Percentiles rank a stretch among this genome's conserved stretches.
Conservation (phyloP, 35 echinoderm and acorn worm genomes). For the Eucidaris tribuloides region DNA sequence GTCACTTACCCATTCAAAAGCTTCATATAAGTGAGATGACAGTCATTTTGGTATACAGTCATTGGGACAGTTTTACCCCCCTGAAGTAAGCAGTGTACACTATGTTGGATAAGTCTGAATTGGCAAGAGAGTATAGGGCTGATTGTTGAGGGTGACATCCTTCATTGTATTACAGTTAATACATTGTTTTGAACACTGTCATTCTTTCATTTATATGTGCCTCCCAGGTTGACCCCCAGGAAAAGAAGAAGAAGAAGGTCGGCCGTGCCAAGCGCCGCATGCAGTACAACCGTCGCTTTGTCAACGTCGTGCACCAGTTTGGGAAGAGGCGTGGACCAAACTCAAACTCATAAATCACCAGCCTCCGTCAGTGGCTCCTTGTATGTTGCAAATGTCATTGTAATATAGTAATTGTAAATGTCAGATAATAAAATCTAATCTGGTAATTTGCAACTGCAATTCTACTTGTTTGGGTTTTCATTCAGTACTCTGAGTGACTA, state of each 20-base stretch:
- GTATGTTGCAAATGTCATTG: not conserved
- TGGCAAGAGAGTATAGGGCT: too few relatives aligned
- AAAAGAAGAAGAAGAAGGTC: constrained; percentile 99
- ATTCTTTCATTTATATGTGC: not conserved
- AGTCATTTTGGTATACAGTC: too few relatives aligned
- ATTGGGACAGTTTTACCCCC: too few relatives aligned
- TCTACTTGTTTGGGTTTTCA: not conserved
- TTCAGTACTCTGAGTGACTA: too few relatives aligned
- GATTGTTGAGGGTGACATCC: too few relatives aligned
- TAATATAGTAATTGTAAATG: not conserved
- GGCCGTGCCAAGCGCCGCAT: constrained; percentile 99
- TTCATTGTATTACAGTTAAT: not conserved
- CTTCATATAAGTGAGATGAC: too few relatives aligned
- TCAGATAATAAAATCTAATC: constrained; percentile 16
- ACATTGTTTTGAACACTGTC: not conserved
- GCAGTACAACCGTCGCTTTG: constrained; percentile 97
- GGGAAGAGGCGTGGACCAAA: constrained; percentile 96
- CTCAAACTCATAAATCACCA: constrained; percentile 88
- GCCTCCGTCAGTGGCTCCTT: not conserved
- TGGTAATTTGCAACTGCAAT: not conserved
- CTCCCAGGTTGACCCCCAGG: constrained; percentile 87
- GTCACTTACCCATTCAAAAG: too few relatives aligned
- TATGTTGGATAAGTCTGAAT: too few relatives aligned
- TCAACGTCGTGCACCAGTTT: constrained; percentile 94
- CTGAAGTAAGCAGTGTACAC: too few relatives aligned